Evolutionary conservation across 2,113 vertebrate genomes (phyloP), one percentile per base, ranked within the genome.

Genomic region (Ptilorrhoa leucosticta): DNA sequence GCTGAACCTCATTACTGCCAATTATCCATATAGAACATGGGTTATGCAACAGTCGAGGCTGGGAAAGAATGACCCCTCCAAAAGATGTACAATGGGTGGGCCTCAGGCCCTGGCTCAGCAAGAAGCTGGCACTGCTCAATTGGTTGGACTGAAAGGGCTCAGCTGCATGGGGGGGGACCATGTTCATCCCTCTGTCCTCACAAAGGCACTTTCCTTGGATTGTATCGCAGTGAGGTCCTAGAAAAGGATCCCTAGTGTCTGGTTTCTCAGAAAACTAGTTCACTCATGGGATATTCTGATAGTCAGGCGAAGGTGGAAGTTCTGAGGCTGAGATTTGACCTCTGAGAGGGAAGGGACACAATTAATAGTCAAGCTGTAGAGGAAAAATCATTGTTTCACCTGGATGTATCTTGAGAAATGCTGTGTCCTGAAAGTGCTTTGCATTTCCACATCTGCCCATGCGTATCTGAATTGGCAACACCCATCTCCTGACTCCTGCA

Each of bases 1-100:
- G 94, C 92, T 96, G 95, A 90, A 71, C n/a, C 79, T 97, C 90
- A 90, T 96, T 96, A 95, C 39, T 78, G 93, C 76, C 69, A 86
- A 86, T 93, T 94, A 93, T 19, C 70, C 90, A 63, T 95, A 93
- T 86, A 88, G 90, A 93, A 86, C 90, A 78, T 1, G 84, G 76
- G 79, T 95, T 96, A 78, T 37, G 64, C 82, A 93, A 94, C 58
- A 73, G 88, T 2, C 51, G 16, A 42, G 83, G 75, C 92, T 93
- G 82, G 82, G 76, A 94, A 94, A 86, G 82, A 92, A 95, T 0
- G 9, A 93, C 70, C 89, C 89, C 90, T 94, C 70, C 63, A 94
- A 57, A 89, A 85, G 78, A 86, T 40, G 79, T 54, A 95, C 93
- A 90, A 83, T 81, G 92, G 94, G 37, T 86, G 88, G 68, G 90